phyloP scores from a whole-genome alignment of 2,888 invertebrate genomes.

The Ptycholaimellus sp. region DNA sequence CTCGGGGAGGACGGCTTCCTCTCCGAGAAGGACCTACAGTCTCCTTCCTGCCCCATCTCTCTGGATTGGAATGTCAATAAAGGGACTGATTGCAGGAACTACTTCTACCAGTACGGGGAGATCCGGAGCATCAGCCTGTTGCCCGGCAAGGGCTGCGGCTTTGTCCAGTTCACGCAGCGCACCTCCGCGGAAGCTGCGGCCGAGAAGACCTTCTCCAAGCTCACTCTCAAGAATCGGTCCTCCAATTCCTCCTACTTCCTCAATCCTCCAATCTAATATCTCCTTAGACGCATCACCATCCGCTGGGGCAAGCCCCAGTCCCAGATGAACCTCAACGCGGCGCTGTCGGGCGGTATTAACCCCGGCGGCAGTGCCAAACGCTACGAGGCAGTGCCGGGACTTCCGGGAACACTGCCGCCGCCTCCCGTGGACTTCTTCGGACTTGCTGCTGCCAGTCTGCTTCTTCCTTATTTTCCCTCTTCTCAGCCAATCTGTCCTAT shows the following conservation, averaged over 20 bases:
- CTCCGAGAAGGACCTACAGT: conserved; percentile 54
- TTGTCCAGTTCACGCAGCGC: conserved; percentile 78
- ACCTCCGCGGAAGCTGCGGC: conserved; percentile 73
- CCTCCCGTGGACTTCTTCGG: conserved; percentile 15
- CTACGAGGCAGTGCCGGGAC: neutral
- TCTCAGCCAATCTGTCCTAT: neutral
- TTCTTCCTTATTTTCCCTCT: conserved; percentile 4
- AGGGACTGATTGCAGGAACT: conserved; percentile 39
- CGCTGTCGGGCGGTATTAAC: too few relatives aligned
- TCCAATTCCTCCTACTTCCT: neutral
- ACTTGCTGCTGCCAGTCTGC: conserved; percentile 7
- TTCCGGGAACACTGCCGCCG: conserved; percentile 6
- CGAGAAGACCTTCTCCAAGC: conserved; percentile 78
- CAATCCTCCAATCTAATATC: neutral
- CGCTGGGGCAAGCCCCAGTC: conserved; percentile 95
- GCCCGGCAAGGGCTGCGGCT: conserved; percentile 68
- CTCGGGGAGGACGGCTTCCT: conserved; percentile 48
- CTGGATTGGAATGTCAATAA: neutral
- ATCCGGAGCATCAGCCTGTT: conserved; percentile 76
- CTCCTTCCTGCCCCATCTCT: neutral
- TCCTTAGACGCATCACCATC: conserved; percentile 54
- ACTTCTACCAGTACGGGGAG: conserved; percentile 96
- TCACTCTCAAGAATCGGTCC: conserved; percentile 39
- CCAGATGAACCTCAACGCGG: conserved; percentile 13
- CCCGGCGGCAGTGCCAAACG: neutral